Evolutionary conservation across 2,888 invertebrate genomes (phyloP).

Genomic region (Epistrophe grossulariae): DNA sequence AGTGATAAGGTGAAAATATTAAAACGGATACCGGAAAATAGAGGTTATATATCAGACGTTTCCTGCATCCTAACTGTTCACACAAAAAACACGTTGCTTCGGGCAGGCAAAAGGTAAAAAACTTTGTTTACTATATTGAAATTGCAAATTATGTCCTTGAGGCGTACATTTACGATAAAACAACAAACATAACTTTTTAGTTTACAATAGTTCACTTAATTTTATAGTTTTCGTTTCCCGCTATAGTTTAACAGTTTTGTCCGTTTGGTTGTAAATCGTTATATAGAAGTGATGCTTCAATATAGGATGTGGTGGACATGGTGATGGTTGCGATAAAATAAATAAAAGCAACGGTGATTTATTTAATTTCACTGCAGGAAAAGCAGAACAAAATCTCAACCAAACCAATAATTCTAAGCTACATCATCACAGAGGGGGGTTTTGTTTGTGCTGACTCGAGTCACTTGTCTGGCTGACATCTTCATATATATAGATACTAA

Average conservation of each 20-base stretch:
- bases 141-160: conserved; percentile 50
- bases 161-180: conserved; percentile 31
- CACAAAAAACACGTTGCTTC: conserved; percentile 51
- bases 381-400: conserved; percentile 16
- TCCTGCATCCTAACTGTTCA: neutral
- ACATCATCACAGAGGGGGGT: neutral
- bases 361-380: conserved; percentile 18
- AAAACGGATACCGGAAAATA: too few species aligned
- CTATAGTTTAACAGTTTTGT: conserved; percentile 17
- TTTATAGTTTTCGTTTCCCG: conserved; percentile 20
- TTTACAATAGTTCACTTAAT: conserved; percentile 50
- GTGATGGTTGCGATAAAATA: conserved; percentile 22
- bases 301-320: neutral
- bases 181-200: conserved; percentile 56
- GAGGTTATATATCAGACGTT: too few species aligned
- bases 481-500: neutral
- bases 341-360: conserved; percentile 13
- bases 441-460: neutral
- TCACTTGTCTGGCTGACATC: conserved; percentile 45
- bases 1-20: too few species aligned
- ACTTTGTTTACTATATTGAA: conserved; percentile 36
- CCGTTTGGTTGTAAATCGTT: neutral
- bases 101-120: conserved; percentile 26
- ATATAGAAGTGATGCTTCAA: neutral
- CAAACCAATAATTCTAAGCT: conserved; percentile 13